Conservation (phyloP, 2,797 vertebrate genomes). For the Bradypodion pumilum region DNA sequence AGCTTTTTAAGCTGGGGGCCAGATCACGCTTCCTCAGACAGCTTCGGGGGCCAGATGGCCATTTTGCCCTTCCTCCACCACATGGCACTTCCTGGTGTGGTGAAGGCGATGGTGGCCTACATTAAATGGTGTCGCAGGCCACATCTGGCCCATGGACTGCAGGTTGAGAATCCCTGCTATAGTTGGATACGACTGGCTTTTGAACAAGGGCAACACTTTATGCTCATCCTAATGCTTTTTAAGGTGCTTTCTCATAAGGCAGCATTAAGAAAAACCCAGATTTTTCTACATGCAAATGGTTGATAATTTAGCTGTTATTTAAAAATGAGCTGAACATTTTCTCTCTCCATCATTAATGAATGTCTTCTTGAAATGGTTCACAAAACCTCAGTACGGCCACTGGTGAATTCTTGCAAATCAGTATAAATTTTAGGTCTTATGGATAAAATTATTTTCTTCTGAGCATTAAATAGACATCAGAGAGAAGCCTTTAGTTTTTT, state of each 20-base stretch:
- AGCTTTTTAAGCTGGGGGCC: too few species aligned
- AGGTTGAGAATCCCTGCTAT: too few species aligned
- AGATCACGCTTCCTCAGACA: too few species aligned
- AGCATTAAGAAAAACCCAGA: neutral
- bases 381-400: neutral
- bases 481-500: neutral
- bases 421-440: neutral
- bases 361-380: neutral
- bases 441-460: neutral
- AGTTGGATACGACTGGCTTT: too few species aligned
- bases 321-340: neutral
- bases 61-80: too few species aligned
- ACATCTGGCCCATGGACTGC: too few species aligned
- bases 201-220: too few species aligned
- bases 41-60: too few species aligned
- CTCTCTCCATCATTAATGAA: constrained; percentile 19
- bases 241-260: constrained; percentile 3
- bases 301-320: constrained; percentile 2
- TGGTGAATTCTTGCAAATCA: neutral
- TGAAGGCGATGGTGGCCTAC: too few species aligned
- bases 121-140: too few species aligned
- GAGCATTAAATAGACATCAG: neutral
- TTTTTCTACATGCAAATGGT: neutral
- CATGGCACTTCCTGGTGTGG: too few species aligned
- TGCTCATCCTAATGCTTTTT: neutral